Conservation (phyloP, 2,888 invertebrate genomes). For the Magallana nippona region DNA sequence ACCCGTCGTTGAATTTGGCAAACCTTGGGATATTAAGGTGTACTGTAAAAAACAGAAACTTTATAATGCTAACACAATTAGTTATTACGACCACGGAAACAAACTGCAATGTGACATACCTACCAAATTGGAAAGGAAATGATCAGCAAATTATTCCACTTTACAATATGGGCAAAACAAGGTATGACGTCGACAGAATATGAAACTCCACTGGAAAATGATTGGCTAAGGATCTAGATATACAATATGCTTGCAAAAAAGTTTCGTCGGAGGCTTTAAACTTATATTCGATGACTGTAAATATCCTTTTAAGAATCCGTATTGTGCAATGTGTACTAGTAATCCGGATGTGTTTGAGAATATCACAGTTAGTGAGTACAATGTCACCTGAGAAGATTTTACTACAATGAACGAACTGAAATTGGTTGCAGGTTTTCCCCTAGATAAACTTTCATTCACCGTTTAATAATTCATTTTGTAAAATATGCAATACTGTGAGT, state of each 20-base stretch:
- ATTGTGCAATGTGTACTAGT: background rate
- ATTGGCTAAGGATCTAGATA: background rate
- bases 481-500: background rate
- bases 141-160: background rate
- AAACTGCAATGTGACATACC: background rate
- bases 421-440: background rate
- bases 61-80: background rate
- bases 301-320: background rate
- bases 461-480: background rate
- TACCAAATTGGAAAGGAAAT: background rate
- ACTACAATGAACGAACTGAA: background rate
- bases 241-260: background rate
- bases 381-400: background rate
- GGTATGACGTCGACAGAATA: no score
- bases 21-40: no score
- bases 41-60: no score
- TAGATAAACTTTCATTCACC: background rate
- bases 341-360: background rate
- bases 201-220: background rate
- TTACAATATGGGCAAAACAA: background rate
- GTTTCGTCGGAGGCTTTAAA: background rate
- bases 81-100: background rate
- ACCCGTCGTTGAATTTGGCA: no score
- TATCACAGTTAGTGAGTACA: background rate
- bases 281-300: background rate